A percentile compares a stretch with the other conserved stretches of the same genome.
These are phyloP conservation scores for Trisateles emortualis DNA, from an alignment of 2,888 invertebrate genomes.

Conservation along the genomic window DNA sequence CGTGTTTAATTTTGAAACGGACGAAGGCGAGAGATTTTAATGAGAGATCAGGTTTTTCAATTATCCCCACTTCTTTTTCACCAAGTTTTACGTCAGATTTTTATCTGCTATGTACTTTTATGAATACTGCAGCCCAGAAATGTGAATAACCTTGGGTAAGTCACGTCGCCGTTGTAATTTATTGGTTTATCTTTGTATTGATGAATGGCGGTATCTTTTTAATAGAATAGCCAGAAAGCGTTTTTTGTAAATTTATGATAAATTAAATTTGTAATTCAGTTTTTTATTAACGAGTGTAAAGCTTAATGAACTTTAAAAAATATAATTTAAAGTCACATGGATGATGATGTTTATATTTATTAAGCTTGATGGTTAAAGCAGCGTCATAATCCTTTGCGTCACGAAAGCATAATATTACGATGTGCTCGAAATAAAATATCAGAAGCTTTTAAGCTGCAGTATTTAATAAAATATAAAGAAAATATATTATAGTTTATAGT, in stretches of 20 bases:
- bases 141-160: constrained; percentile 41
- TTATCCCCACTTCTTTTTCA: constrained; percentile 77
- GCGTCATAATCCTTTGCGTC: not conserved
- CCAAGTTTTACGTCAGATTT: constrained; percentile 71
- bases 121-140: constrained; percentile 46
- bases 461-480: too few relatives aligned
- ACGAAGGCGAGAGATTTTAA: constrained; percentile 82
- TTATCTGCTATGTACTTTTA: constrained; percentile 64
- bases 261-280: too few relatives aligned
- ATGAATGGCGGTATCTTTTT: constrained; percentile 30
- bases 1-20: constrained; percentile 78
- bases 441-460: too few relatives aligned
- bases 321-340: not conserved
- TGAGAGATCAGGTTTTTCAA: constrained; percentile 85
- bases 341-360: not conserved
- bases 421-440: too few relatives aligned
- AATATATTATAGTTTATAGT: too few relatives aligned
- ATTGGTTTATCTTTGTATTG: constrained; percentile 38
- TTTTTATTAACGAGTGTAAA: not conserved
- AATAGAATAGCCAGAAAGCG: constrained; percentile 8
- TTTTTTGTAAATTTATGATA: constrained; percentile 21
- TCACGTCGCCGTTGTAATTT: constrained; percentile 40
- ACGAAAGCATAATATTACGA: not conserved
- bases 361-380: not conserved
- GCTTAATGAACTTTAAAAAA: not conserved